phyloP scores from a whole-genome alignment of 2,888 invertebrate species.

The Nectonema munidae region DNA sequence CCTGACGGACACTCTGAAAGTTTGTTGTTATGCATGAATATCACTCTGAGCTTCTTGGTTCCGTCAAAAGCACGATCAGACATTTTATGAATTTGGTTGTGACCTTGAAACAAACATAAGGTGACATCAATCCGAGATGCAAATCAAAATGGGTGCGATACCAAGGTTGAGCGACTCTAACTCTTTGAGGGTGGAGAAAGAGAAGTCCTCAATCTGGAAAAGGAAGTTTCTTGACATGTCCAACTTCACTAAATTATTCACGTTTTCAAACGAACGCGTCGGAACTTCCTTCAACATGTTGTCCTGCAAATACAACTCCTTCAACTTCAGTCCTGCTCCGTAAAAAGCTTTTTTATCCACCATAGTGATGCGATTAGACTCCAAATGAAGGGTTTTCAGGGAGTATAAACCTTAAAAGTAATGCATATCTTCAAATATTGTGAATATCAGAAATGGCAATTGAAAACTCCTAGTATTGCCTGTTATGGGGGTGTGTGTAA shows the following conservation, averaged over 20 bases:
- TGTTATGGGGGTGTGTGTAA: too few relatives aligned
- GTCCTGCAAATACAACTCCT: constrained; percentile 6
- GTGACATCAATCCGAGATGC: too few relatives aligned
- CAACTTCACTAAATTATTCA: background rate
- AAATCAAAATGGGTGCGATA: background rate
- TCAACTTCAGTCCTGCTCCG: background rate
- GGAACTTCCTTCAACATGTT: constrained; percentile 1
- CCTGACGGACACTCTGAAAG: background rate
- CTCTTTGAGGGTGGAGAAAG: background rate
- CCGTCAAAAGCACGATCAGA: too few relatives aligned
- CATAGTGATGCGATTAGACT: constrained; percentile 2
- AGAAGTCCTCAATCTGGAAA: background rate
- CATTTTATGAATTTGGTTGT: too few relatives aligned
- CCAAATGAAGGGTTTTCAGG: background rate
- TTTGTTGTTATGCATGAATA: constrained; percentile 9
- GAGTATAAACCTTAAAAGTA: background rate
- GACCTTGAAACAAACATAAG: too few relatives aligned
- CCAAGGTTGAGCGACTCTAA: constrained; percentile 6
- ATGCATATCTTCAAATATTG: too few relatives aligned
- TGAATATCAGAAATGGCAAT: too few relatives aligned
- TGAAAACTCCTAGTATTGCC: too few relatives aligned
- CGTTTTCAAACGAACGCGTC: background rate
- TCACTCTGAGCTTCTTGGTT: background rate
- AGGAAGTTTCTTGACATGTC: constrained; percentile 7
- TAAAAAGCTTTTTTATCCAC: background rate